These are phyloP conservation scores for Odobenus rosmarus DNA, from an alignment of 2,113 vertebrate genomes.

Conservation along the genomic window DNA sequence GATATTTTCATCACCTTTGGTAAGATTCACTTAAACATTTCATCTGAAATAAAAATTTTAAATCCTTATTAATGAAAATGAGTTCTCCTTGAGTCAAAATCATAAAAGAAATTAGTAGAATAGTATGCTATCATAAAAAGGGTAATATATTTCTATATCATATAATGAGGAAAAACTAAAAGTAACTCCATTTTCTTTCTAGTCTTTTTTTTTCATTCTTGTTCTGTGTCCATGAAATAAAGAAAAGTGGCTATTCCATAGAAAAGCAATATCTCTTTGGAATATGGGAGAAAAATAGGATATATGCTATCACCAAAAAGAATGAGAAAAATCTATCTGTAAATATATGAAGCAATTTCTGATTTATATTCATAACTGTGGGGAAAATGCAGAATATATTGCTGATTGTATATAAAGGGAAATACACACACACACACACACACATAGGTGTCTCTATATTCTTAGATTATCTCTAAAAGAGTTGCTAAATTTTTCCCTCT, in stretches of 20 bases:
- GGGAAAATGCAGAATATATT: neutral
- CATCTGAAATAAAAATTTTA: constrained; percentile 21
- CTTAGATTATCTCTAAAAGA: neutral
- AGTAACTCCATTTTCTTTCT: neutral
- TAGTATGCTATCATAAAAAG: neutral
- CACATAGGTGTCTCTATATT: neutral
- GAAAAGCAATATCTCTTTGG: neutral
- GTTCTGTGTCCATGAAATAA: neutral
- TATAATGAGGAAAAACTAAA: neutral
- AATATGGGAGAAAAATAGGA: neutral
- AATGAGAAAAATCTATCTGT: neutral
- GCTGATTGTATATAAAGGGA: neutral
- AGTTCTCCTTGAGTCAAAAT: neutral
- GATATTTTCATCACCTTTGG: neutral
- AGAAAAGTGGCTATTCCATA: neutral
- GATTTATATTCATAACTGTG: neutral
- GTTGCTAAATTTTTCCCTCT: neutral
- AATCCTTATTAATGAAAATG: constrained; percentile 5
- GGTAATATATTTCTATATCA: neutral
- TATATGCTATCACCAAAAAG: neutral
- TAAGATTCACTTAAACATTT: neutral
- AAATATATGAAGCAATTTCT: neutral
- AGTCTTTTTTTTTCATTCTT: neutral
- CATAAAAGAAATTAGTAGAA: neutral
- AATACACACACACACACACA: neutral